Evolutionary conservation across 2,797 vertebrate genomes (phyloP).

Genomic region (Lophotriccus pileatus): DNA sequence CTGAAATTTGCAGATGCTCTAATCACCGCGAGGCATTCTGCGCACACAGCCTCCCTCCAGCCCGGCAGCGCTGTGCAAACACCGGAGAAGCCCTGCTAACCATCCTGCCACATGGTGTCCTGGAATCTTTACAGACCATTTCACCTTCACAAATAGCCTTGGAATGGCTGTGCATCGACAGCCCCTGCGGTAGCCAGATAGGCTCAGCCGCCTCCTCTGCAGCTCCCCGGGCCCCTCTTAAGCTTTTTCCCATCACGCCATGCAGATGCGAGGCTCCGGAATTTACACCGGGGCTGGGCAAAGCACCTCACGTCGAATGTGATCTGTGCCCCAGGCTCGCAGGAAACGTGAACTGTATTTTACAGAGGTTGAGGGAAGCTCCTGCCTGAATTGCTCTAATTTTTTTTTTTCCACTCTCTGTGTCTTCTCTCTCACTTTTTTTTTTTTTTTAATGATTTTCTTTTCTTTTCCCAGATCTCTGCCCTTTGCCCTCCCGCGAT

Average conservation of each 20-base stretch:
- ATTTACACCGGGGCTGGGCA: constrained; percentile 26
- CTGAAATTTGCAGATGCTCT: constrained; percentile 61
- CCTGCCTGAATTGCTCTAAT: neutral
- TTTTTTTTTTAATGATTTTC: neutral
- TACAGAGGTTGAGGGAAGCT: constrained; percentile 5
- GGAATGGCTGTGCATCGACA: constrained; percentile 54
- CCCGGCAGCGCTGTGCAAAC: constrained; percentile 45
- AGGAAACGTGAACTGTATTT: constrained; percentile 22
- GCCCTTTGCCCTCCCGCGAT: neutral
- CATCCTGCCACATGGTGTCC: constrained; percentile 50
- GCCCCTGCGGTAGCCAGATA: constrained; percentile 60
- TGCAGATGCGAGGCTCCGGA: constrained; percentile 37
- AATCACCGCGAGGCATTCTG: constrained; percentile 32
- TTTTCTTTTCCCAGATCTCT: neutral
- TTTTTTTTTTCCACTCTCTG: neutral
- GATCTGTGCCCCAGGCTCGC: constrained; percentile 2
- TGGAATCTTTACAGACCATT: constrained; percentile 65
- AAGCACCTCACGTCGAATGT: constrained; percentile 6
- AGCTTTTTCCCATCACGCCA: constrained; percentile 47
- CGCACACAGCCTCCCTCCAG: constrained; percentile 15
- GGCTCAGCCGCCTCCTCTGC: constrained; percentile 16
- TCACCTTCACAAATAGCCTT: constrained; percentile 75
- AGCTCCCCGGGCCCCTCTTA: constrained; percentile 45
- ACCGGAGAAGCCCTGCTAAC: constrained; percentile 35
- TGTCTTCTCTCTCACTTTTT: neutral